phyloP scores from a whole-genome alignment of 2,888 invertebrate species.

The Podabrus alpinus region DNA sequence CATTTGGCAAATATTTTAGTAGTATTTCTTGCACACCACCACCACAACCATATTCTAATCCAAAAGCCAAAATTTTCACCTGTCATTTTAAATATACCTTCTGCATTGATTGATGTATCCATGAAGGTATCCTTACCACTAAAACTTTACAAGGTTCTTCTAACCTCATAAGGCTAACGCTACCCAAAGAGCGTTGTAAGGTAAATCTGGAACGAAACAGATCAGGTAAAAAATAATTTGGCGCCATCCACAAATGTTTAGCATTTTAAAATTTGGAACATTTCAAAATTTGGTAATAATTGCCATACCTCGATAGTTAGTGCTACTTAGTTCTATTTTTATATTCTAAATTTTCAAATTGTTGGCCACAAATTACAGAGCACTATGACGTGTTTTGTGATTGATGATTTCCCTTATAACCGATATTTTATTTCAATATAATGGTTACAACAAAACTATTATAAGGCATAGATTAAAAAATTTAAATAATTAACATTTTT shows the following conservation, averaged over 20 bases:
- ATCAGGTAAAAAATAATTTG: conserved; percentile 41
- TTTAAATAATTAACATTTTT: neutral
- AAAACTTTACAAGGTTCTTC: conserved; percentile 35
- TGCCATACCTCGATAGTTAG: conserved; percentile 40
- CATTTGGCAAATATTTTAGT: conserved; percentile 7
- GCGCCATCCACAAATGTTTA: conserved; percentile 46
- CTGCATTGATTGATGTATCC: conserved; percentile 51
- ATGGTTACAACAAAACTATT: neutral
- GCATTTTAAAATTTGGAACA: conserved; percentile 43
- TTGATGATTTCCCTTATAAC: conserved; percentile 44
- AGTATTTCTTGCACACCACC: neutral
- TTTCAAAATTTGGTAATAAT: conserved; percentile 46
- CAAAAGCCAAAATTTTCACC: conserved; percentile 44
- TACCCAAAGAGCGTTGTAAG: conserved; percentile 11
- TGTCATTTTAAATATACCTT: conserved; percentile 54
- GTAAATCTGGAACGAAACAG: conserved; percentile 6
- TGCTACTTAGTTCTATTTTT: conserved; percentile 48
- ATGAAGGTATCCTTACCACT: conserved; percentile 34
- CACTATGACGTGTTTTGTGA: conserved; percentile 47
- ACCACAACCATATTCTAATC: conserved; percentile 43
- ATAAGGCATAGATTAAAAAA: neutral
- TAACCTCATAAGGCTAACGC: neutral
- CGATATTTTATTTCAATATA: conserved; percentile 6
- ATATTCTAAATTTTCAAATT: conserved; percentile 40
- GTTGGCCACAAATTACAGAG: conserved; percentile 45